Evolutionary conservation across 2,113 vertebrate species (phyloP).

Genomic region (Microcebus lehilahytsara): DNA sequence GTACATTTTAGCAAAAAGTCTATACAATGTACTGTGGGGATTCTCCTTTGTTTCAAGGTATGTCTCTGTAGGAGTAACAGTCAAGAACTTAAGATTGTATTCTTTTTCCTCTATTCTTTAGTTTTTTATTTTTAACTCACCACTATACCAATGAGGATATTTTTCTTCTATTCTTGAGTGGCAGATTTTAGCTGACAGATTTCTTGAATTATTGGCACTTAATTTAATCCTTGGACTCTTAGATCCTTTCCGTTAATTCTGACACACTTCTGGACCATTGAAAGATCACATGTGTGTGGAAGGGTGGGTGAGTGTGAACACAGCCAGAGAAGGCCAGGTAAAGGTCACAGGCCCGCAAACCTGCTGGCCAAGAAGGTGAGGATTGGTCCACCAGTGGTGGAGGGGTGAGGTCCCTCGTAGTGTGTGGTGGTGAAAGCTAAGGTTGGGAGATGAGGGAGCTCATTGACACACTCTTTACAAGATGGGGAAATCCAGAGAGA

Average conservation of each 20-base stretch:
- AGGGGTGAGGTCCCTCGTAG: neutral
- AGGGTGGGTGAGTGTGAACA: neutral
- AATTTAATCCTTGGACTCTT: neutral
- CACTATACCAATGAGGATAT: too few relatives aligned
- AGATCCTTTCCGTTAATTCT: neutral
- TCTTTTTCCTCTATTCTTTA: neutral
- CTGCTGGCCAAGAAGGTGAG: neutral
- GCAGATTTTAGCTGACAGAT: neutral
- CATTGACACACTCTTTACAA: neutral
- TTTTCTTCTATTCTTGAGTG: neutral
- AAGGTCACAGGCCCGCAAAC: neutral
- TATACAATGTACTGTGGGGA: neutral
- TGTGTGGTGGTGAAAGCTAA: neutral
- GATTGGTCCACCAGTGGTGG: neutral
- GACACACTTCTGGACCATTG: neutral
- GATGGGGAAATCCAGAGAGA: neutral
- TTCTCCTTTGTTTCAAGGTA: neutral
- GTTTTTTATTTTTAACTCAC: too few relatives aligned
- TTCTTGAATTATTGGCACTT: neutral
- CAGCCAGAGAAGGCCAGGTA: neutral
- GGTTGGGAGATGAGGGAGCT: neutral
- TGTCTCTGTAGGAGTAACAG: neutral
- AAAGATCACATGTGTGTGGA: neutral
- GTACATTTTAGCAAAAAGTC: neutral
- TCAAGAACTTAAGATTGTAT: constrained; percentile 37